Conservation (phyloP, 2,797 vertebrate genomes). For the Peromyscus melanophrys region DNA sequence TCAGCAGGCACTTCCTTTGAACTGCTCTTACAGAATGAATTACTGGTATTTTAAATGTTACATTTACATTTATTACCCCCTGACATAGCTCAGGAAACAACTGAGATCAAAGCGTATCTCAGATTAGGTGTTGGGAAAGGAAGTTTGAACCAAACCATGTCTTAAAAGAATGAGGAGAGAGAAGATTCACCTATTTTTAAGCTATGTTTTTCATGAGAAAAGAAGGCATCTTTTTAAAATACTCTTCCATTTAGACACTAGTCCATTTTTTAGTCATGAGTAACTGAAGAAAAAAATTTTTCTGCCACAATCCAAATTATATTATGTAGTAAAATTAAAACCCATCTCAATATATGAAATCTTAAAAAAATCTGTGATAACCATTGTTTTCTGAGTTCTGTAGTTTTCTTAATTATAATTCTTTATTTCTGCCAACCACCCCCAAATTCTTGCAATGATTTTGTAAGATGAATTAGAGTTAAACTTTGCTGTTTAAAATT, state of each 20-base stretch:
- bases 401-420: neutral
- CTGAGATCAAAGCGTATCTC: constrained; percentile 85
- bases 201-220: neutral
- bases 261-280: neutral
- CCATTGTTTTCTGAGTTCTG: constrained; percentile 5
- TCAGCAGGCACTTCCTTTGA: constrained; percentile 87
- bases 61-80: constrained; percentile 89
- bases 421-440: neutral
- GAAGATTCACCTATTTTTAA: neutral
- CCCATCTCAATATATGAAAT: neutral
- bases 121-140: constrained; percentile 83
- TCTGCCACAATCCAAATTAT: neutral
- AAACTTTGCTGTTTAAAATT: constrained; percentile 23
- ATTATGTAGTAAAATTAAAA: neutral
- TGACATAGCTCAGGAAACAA: constrained; percentile 79
- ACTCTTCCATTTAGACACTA: neutral
- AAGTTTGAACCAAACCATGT: constrained; percentile 80
- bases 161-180: constrained; percentile 66
- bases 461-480: neutral
- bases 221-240: neutral
- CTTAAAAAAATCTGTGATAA: neutral
- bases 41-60: constrained; percentile 89
- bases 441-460: neutral
- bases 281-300: neutral
- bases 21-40: constrained; percentile 86